phyloP scores from a whole-genome alignment of 37 sponge, comb jelly and placozoan genomes.

The Halichondria panicea region DNA sequence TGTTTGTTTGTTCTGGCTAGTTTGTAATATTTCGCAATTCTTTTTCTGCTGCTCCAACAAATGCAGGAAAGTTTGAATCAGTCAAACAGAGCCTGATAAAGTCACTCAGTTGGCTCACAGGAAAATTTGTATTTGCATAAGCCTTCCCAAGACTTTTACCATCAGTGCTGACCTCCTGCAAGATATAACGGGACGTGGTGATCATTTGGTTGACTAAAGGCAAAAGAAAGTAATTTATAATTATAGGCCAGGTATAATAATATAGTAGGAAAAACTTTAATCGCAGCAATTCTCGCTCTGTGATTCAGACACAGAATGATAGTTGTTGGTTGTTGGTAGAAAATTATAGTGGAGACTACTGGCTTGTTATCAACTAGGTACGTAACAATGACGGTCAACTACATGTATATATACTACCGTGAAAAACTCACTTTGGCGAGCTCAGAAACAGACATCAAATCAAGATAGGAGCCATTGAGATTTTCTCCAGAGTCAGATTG shows the following conservation, averaged over 20 bases:
- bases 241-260: too few relatives aligned
- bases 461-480: background rate
- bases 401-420: background rate
- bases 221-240: too few relatives aligned
- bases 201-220: too few relatives aligned
- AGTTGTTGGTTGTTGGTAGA: too few relatives aligned
- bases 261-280: too few relatives aligned
- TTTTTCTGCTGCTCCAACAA: constrained; percentile 91
- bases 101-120: constrained; percentile 73
- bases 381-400: background rate
- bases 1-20: too few relatives aligned
- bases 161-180: background rate
- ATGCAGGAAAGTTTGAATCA: constrained; percentile 89
- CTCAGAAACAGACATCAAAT: constrained; percentile 22
- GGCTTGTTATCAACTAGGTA: background rate
- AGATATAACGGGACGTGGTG: background rate
- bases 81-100: constrained; percentile 93
- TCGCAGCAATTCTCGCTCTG: too few relatives aligned
- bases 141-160: constrained; percentile 51
- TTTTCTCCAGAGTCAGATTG: background rate
- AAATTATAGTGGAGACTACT: too few relatives aligned
- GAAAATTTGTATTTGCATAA: constrained; percentile 75
- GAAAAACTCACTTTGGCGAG: constrained; percentile 28
- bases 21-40: too few relatives aligned
- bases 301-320: too few relatives aligned